Base-by-base conservation (phyloP, 1,140 invertebrate species). In the Drosophila ananassae region DNA sequence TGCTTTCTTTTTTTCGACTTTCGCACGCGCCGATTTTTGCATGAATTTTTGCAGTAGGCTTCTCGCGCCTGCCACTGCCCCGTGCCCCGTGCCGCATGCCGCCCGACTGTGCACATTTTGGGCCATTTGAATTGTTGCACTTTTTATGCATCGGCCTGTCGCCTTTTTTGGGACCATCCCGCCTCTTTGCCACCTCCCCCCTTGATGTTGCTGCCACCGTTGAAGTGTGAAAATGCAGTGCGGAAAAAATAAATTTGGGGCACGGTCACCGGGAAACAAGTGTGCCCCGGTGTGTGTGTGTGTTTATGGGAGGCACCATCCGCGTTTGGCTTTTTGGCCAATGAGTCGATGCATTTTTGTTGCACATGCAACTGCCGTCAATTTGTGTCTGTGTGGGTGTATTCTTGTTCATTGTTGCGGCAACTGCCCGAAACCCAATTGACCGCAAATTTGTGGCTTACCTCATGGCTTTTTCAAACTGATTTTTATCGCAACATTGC, bases 71-170 rank as follows among this genome's bases (percentile, higher is more conserved):
- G 13, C 75, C 5, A 21, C 13, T 2, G 21, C 51, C 7, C 12
- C 22, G 22, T 0, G 2, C 2, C 34, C 34, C 10, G 17, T 17
- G 17, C 17, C 17, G 17, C 17, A 17, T 17, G 10, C 12, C 1
- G 2, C 12, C 12, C 12, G 25, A 3, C 13, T 28, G 51, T 47
- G 24, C 56, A 52, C 41, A 53, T 48, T 74, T 77, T 48, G 13
- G 77, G 63, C 73, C 81, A 85, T 87, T 87, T 85, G 81, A 85
- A 85, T 85, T 85, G 81, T 85, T 85, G 81, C 81, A 85, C 81
- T 85, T 85, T 85, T 85, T 85, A 85, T 85, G 81, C 81, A 85
- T 47, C 73, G 64, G 66, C 64, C 60, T 72, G 80, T 72, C 59
- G 73, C 51, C 10, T 48, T 55, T 56, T 55, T 52, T 54, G 10